Base-by-base conservation (phyloP, 2,888 invertebrate genomes). In the Acanthosoma haemorrhoidale region DNA sequence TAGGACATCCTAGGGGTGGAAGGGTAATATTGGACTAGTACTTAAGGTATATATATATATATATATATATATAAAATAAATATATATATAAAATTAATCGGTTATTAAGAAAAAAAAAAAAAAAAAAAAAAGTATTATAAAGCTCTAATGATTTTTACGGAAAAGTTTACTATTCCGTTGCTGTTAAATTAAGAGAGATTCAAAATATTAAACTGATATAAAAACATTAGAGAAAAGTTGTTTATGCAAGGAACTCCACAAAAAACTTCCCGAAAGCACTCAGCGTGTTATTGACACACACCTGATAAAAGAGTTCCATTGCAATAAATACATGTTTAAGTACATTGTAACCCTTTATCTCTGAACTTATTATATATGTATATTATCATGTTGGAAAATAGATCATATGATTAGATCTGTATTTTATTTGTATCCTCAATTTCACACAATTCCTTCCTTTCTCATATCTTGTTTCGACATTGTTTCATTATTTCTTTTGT, bases 71-170 rank as follows among this genome's bases (percentile, higher is more conserved):
- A 66, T 63, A 34, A 43, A 58, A 60, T 51, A 68, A 51, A 71
- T 59, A 67, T 67, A 70, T 60, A 71, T 63, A 59, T 69, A 51
- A 71, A 72, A 61, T 72, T 70, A 70, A 63, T 41, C 57, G 59
- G 67, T 61, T 61, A 72, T 67, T 60, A 69, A 71, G 63, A 60
- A 66, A 59, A 38, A 69, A 43, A 68, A 31, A 69, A 43, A 60
- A 69, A 59, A 34, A 68, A 68, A 68, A 58, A 68, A 34, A 43
- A 18, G 38, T 41, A 68, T 18, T 41, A 41, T 60, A 60, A 68
- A 59, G 73, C 75, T 76, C 74, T 72, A 78, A 78, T 76, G 76
- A 79, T 78, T 79, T 78, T 78, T 78, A 68, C 68, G 64, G 43
- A 70, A 71, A 70, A 69, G 70, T 61, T 64, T 61, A 64, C 66